phyloP scores from a whole-genome alignment of 1,140 invertebrate genomes.

The Melitaea cinxia region DNA sequence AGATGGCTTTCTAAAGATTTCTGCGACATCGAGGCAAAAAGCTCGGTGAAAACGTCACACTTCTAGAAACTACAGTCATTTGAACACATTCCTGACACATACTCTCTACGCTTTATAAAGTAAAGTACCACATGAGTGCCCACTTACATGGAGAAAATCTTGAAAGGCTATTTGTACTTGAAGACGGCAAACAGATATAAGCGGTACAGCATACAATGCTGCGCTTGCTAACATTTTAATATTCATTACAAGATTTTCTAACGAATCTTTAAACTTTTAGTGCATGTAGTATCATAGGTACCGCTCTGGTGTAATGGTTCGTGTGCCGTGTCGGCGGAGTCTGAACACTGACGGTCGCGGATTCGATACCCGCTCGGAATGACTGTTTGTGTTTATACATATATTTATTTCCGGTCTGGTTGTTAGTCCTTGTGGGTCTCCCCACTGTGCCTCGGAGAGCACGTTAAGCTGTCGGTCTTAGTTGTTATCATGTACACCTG shows the following conservation, averaged over 20 bases:
- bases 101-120: constrained; percentile 50
- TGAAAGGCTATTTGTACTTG: constrained; percentile 22
- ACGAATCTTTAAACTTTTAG: neutral
- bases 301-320: too few species aligned
- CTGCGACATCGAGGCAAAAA: constrained; percentile 62
- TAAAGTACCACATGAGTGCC: constrained; percentile 34
- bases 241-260: neutral
- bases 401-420: too few species aligned
- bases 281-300: neutral
- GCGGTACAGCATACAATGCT: neutral
- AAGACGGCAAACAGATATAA: neutral
- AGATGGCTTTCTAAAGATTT: constrained; percentile 77
- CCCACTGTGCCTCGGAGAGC: too few species aligned
- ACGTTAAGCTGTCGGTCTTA: too few species aligned
- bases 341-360: too few species aligned
- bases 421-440: too few species aligned
- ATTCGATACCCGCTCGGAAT: too few species aligned
- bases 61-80: constrained; percentile 69
- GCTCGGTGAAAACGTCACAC: constrained; percentile 68
- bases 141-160: constrained; percentile 24
- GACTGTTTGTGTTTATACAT: too few species aligned
- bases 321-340: too few species aligned
- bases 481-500: too few species aligned
- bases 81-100: constrained; percentile 56
- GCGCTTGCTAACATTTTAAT: neutral